These are phyloP conservation scores for Sus cebifrons DNA, from an alignment of 2,797 vertebrate species.

Conservation along the genomic window DNA sequence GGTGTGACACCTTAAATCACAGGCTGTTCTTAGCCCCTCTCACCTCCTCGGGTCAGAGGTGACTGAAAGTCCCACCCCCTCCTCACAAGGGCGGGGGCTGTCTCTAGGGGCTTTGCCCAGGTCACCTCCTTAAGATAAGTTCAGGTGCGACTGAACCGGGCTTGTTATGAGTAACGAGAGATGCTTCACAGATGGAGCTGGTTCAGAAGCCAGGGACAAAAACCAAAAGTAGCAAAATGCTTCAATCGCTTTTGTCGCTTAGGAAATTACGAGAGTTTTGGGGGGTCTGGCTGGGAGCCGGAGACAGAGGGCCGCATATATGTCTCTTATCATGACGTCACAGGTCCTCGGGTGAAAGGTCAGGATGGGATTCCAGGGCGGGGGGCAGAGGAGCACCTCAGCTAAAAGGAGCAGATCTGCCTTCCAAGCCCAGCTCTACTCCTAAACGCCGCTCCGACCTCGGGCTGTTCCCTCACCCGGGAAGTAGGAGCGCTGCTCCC, in stretches of 20 bases:
- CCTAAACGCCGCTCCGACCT: background rate
- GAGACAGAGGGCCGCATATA: background rate
- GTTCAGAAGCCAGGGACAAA: background rate
- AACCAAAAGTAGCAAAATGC: background rate
- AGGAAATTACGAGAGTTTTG: background rate
- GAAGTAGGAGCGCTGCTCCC: rapidly evolving
- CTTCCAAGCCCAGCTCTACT: rapidly evolving
- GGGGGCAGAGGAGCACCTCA: too few relatives aligned
- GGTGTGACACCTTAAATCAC: too few relatives aligned
- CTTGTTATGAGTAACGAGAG: background rate
- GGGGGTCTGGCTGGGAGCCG: background rate
- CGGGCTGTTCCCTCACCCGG: background rate
- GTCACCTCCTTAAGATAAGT: background rate
- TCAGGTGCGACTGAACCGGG: background rate
- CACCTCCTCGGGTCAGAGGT: background rate
- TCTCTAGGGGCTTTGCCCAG: background rate
- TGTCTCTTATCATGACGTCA: background rate
- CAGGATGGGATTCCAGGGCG: too few relatives aligned
- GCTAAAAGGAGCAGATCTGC: too few relatives aligned
- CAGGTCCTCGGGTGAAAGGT: background rate
- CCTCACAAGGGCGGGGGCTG: background rate
- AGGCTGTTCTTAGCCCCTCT: too few relatives aligned
- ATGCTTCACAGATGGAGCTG: background rate
- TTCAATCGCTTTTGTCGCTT: too few relatives aligned
- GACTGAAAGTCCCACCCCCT: background rate